A percentile compares a stretch with the other conserved stretches of the same genome.
Conservation (phyloP, 2,888 invertebrate genomes). For the Drosophila fungiperda region DNA sequence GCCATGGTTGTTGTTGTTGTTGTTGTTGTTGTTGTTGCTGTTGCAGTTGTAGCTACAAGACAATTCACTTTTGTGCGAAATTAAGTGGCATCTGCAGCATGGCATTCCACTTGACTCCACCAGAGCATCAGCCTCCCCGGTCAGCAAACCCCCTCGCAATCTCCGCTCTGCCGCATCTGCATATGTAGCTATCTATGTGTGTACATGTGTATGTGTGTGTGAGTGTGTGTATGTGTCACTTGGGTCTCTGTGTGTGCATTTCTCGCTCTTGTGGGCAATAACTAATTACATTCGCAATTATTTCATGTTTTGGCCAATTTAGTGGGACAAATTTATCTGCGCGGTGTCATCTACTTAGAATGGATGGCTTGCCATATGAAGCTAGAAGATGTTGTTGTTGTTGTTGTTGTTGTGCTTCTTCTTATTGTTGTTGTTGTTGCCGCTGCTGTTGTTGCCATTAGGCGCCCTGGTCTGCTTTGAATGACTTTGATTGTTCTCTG, state of each 20-base stretch:
- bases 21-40: slow-evolving; percentile 46
- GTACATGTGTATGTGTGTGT: slow-evolving; percentile 5
- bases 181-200: slow-evolving; percentile 18
- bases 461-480: slow-evolving; percentile 57
- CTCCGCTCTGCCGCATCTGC: slow-evolving; percentile 24
- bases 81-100: slow-evolving; percentile 82
- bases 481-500: slow-evolving; percentile 77
- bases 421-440: slow-evolving; percentile 14
- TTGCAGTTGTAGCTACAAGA: slow-evolving; percentile 79
- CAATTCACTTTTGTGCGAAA: slow-evolving; percentile 84
- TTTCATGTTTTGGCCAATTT: slow-evolving; percentile 86
- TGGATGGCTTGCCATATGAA: slow-evolving; percentile 81
- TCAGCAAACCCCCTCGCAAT: background rate
- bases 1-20: slow-evolving; percentile 57
- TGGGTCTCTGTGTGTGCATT: slow-evolving; percentile 40
- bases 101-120: slow-evolving; percentile 79
- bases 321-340: slow-evolving; percentile 85
- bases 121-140: slow-evolving; percentile 34
- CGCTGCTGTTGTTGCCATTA: slow-evolving; percentile 58
- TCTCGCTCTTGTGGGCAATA: slow-evolving; percentile 83
- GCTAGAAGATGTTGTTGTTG: slow-evolving; percentile 37
- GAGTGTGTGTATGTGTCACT: slow-evolving; percentile 14
- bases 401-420: background rate
- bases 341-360: slow-evolving; percentile 85
- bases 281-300: slow-evolving; percentile 86